Conservation (phyloP, 1,140 invertebrate genomes). For the Papilio polytes region DNA sequence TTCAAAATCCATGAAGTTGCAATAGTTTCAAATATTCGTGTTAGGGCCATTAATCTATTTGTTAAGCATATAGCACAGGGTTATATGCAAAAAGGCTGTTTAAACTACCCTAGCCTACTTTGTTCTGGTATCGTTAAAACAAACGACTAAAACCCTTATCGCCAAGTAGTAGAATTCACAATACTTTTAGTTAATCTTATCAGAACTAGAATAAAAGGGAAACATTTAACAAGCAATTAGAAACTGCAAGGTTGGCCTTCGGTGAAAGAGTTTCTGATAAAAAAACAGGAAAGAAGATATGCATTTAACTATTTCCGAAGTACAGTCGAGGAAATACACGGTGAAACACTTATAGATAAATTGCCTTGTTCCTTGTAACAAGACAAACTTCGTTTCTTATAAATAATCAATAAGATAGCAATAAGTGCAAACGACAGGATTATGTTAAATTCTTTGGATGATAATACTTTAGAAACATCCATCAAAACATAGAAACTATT, state of each 20-base stretch:
- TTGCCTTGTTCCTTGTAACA: too few species aligned
- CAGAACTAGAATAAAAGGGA: not conserved
- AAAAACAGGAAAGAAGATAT: not conserved
- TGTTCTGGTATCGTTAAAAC: not conserved
- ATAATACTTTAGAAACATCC: too few species aligned
- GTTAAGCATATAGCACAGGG: not conserved
- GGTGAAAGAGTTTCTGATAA: not conserved
- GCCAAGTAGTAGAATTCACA: not conserved
- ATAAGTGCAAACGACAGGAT: too few species aligned
- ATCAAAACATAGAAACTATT: too few species aligned
- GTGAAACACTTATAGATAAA: too few species aligned
- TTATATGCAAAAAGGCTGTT: not conserved
- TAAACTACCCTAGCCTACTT: not conserved
- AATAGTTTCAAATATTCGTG: not conserved
- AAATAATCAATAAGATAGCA: too few species aligned
- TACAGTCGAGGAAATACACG: too few species aligned
- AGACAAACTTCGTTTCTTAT: too few species aligned
- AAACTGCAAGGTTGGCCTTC: not conserved
- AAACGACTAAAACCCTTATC: not conserved
- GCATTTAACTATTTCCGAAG: too few species aligned
- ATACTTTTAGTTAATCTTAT: not conserved
- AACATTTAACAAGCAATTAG: conserved; percentile 17
- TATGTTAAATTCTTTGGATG: too few species aligned
- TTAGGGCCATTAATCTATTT: not conserved
- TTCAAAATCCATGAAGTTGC: not conserved